Conservation (phyloP, 2,113 vertebrate genomes). For the Heterocephalus glaber region DNA sequence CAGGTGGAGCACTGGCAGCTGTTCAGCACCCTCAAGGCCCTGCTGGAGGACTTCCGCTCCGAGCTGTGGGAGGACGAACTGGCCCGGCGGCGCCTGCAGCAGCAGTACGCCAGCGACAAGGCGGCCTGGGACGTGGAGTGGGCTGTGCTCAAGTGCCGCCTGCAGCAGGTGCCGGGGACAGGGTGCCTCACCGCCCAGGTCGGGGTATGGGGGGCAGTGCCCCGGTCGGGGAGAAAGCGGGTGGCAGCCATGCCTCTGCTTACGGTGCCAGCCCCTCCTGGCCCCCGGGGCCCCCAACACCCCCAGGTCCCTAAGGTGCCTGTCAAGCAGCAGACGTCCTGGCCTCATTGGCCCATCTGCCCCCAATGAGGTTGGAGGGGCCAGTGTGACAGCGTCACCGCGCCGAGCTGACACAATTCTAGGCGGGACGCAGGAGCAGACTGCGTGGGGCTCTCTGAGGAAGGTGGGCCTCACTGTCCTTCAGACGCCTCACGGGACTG, state of each 20-base stretch:
- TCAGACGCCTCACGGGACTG: neutral
- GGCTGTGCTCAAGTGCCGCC: slow-evolving; percentile 91
- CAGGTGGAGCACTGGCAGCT: slow-evolving; percentile 94
- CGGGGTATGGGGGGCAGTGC: neutral
- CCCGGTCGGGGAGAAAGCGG: neutral
- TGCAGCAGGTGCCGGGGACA: slow-evolving; percentile 88
- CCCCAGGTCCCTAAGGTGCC: rapidly evolving
- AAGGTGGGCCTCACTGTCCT: neutral
- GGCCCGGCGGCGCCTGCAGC: slow-evolving; percentile 90
- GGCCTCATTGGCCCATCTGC: rapidly evolving
- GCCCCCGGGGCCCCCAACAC: neutral
- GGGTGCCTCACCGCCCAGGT: rapidly evolving
- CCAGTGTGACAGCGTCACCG: neutral
- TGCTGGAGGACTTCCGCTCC: slow-evolving; percentile 93
- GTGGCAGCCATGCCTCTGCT: too few species aligned
- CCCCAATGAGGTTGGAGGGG: too few species aligned
- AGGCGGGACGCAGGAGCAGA: neutral
- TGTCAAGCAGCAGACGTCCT: too few species aligned
- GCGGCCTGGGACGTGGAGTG: slow-evolving; percentile 95
- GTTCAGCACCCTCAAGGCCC: slow-evolving; percentile 88
- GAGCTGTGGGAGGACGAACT: slow-evolving; percentile 92
- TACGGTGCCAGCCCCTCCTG: neutral
- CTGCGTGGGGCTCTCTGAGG: neutral
- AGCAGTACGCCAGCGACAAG: slow-evolving; percentile 93
- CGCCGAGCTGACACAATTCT: neutral